Base-by-base conservation (phyloP, 2,797 vertebrate genomes). In the Danionella dracula region DNA sequence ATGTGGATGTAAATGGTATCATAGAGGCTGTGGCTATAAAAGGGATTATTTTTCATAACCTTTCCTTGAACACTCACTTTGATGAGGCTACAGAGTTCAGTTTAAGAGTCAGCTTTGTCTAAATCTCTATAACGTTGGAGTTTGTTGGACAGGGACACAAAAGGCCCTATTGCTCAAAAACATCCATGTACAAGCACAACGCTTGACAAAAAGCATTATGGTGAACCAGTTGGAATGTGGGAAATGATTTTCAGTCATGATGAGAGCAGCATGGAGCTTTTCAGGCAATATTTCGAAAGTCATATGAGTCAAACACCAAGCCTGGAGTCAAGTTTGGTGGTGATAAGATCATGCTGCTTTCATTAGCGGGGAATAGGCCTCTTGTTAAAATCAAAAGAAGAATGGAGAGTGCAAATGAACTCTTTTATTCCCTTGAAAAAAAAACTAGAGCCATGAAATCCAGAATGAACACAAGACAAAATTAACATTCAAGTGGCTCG, bases 211-310 rank as follows among this genome's bases (percentile, higher is more conserved):
- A 48, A 15, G 32, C 16, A 38, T 38, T 8, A 41, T 32, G 11
- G 15, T 37, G 51, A 56, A 19, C 41, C 11, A 19, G 42, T 27
- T 1, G 9, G 17, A 55, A 55, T 48, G 15, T 19, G 15, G 21
- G 15, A 31, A 65, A n/a, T 23, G 11, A 38, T 76, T 75, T 76
- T 83, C 75, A 81, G 78, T 82, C 77, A 76, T 71, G 73, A 72
- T 80, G 82, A 84, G 77, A 80, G 65, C 15, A 38, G 48, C 17
- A 60, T 46, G 35, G 74, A 73, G 71, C 74, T 76, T 21, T 66
- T 56, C 53, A 46, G 51, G 31, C 20, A 38, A 48, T 46, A 38
- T 66, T 29, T 23, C 8, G 5, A 66, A 46, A 66, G 50, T 66
- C 63, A 48, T 64, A 44, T 3, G 63, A 57, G 53, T 57, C 64